Percentiles rank a stretch among this genome's conserved stretches.
These are phyloP conservation scores for Diorhabda carinulata DNA, from an alignment of 1,140 invertebrate species.

Conservation along the genomic window DNA sequence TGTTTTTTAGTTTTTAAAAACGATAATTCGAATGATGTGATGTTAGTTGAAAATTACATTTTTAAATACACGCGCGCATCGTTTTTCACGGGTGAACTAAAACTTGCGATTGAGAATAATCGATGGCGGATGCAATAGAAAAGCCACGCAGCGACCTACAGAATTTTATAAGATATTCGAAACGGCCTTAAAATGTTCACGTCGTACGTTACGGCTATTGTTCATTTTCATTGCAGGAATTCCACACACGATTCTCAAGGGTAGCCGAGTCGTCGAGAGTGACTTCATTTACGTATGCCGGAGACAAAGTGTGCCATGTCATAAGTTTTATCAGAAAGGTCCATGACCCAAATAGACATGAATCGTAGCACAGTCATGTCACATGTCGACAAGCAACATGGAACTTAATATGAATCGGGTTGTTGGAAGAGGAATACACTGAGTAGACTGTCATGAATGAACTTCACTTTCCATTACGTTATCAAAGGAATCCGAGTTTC, in stretches of 20 bases:
- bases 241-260: slow-evolving; percentile 18
- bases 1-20: no score
- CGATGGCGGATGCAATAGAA: no score
- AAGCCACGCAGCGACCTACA: no score
- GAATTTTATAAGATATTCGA: neutral
- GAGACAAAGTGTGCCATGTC: slow-evolving; percentile 16
- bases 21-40: no score
- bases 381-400: slow-evolving; percentile 7
- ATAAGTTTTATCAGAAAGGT: slow-evolving; percentile 22
- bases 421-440: slow-evolving; percentile 11
- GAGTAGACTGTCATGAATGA: slow-evolving; percentile 26
- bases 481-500: slow-evolving; percentile 24
- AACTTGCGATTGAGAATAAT: no score
- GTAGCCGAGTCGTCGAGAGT: slow-evolving; percentile 5
- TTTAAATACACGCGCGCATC: no score
- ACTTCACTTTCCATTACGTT: slow-evolving; percentile 33
- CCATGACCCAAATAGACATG: slow-evolving; percentile 23
- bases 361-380: slow-evolving; percentile 13
- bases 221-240: slow-evolving; percentile 8
- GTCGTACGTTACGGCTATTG: slow-evolving; percentile 10
- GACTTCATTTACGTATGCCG: slow-evolving; percentile 19
- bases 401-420: slow-evolving; percentile 14
- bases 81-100: no score
- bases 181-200: slow-evolving; percentile 6
- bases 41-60: no score